Evolutionary conservation across 2,888 invertebrate species (phyloP), one percentile per base, ranked within the genome.

Genomic region (Thereva nobilitata): DNA sequence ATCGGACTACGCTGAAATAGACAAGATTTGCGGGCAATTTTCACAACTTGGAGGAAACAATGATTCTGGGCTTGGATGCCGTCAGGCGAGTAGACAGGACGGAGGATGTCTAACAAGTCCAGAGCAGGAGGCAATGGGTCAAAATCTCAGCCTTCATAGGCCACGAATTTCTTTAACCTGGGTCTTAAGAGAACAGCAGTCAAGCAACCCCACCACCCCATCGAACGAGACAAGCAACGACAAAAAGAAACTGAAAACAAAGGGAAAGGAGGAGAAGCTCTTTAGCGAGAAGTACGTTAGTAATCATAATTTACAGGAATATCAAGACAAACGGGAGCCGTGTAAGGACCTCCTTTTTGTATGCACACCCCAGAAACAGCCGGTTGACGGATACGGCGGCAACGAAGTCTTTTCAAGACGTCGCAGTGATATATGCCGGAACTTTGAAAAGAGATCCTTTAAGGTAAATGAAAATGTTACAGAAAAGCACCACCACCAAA

Each of bases 121-220:
- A 55, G 69, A 40, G 66, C 56, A 71, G 64, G 73, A 75, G 76
- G 78, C 75, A 74, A 80, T 85, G 85, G 85, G 85, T 77, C 85
- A 85, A 76, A 83, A 82, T 78, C 78, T 84, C 73, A 84, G 85
- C 75, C 80, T 80, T 72, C 78, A 78, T 72, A 82, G 83, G 73
- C 84, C 89, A 71, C 90, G 89, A 79, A 86, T 90, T 79, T 89
- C 90, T 66, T 83, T 90, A 66, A 89, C 89, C 63, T 90, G 91
- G 90, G 88, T 90, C 66, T 81, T 90, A 47, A 86, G 87, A 75
- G 87, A 88, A 71, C 86, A 87, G 73, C 82, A 85, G 56, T 85
- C 85, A 70, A 52, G 54, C 10, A 66, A 68, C 69, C 63, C 66
- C 56, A 44, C 70, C 63, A 55, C 66, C 67, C 47, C 57, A 69